Conservation (phyloP, 1,140 invertebrate species). For the Halyomorpha halys region DNA sequence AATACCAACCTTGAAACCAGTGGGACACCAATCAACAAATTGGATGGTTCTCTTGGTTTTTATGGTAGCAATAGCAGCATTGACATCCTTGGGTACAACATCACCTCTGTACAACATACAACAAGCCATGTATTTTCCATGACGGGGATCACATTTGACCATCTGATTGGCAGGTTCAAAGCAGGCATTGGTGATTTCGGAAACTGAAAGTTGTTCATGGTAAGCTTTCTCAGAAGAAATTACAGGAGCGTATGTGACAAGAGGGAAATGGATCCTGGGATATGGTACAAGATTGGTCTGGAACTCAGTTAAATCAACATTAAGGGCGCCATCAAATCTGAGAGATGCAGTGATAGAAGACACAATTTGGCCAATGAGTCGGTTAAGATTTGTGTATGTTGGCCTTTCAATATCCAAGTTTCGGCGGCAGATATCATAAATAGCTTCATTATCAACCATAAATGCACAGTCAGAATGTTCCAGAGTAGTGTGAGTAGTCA, state of each 20-base stretch:
- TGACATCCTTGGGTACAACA: conserved; percentile 54
- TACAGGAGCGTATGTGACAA: conserved; percentile 70
- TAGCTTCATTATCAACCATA: conserved; percentile 79
- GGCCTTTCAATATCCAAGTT: conserved; percentile 81
- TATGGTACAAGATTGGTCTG: conserved; percentile 81
- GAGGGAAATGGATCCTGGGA: conserved; percentile 67
- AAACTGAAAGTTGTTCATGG: conserved; percentile 68
- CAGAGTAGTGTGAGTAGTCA: conserved; percentile 50
- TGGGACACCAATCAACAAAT: conserved; percentile 42
- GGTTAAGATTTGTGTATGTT: conserved; percentile 71
- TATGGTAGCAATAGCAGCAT: conserved; percentile 57
- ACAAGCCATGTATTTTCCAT: conserved; percentile 85
- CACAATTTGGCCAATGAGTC: conserved; percentile 70
- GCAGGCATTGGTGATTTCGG: conserved; percentile 53
- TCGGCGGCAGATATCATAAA: conserved; percentile 82
- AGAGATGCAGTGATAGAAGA: conserved; percentile 79
- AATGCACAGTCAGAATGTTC: conserved; percentile 60
- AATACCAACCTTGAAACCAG: conserved; percentile 35
- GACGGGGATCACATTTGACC: conserved; percentile 81
- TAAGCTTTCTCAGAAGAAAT: conserved; percentile 75
- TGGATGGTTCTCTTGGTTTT: conserved; percentile 58
- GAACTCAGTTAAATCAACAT: conserved; percentile 84
- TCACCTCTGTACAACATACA: conserved; percentile 68
- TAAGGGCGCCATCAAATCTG: conserved; percentile 78
- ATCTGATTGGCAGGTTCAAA: conserved; percentile 63